Evolutionary conservation across 2,797 vertebrate species (phyloP).

Genomic region (Streptopelia turtur): DNA sequence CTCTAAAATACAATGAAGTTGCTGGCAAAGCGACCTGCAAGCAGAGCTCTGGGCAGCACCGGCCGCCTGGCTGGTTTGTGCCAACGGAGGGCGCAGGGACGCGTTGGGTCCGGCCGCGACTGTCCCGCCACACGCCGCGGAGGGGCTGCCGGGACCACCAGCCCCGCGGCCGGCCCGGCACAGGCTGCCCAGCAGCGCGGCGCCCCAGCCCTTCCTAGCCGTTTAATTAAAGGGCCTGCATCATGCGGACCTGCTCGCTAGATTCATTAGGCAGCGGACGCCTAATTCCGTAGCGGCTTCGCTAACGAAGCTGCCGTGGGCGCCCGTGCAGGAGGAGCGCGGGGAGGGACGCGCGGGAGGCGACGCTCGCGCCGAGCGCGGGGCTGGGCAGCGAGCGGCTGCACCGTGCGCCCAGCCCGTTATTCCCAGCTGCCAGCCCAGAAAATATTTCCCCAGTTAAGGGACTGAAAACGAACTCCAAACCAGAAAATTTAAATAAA

Average conservation of each 20-base stretch:
- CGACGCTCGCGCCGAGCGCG: rapidly evolving
- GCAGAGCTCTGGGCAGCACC: neutral
- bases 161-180: too few species aligned
- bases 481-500: constrained; percentile 2
- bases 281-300: constrained; percentile 57
- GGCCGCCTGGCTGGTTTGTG: neutral
- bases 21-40: too few species aligned
- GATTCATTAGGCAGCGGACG: constrained; percentile 66
- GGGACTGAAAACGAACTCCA: neutral
- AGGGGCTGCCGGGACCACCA: too few species aligned
- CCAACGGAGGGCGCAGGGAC: neutral
- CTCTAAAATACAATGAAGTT: neutral
- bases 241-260: constrained; percentile 65
- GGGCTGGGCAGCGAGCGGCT: neutral
- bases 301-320: constrained; percentile 38
- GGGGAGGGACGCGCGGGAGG: rapidly evolving
- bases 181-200: neutral
- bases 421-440: neutral
- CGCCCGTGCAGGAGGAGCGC: neutral
- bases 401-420: neutral
- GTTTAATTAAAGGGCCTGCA: constrained; percentile 73
- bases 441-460: constrained; percentile 22
- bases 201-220: constrained; percentile 53
- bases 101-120: too few species aligned
- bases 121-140: too few species aligned